Base-by-base conservation (phyloP, 2,888 invertebrate genomes). In the Lasioglossum vierecki region DNA sequence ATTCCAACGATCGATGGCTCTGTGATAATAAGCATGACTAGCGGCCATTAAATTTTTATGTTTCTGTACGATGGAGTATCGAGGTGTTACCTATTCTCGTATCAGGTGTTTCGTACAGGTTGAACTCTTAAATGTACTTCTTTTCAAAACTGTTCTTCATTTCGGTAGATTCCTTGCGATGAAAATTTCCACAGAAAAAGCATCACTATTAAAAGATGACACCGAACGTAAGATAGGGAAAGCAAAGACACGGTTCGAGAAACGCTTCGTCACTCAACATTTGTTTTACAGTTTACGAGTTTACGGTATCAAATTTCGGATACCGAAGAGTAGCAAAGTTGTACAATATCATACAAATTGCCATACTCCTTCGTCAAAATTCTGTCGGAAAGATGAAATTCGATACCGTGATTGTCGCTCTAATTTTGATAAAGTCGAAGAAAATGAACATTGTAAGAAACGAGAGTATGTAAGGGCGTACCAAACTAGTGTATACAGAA, bases 11-110 rank as follows among this genome's bases (percentile, higher is more conserved):
- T 80, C 75, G 70, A 83, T 39, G 77, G 84, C 86, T 90, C 86
- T 89, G 89, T 86, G 85, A 90, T 90, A 89, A 89, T 89, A 79
- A 82, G 82, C 80, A 82, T 80, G 88, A 90, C 85, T 46, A 60
- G 46, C 53, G 53, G 68, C 46, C 5, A 46, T 35, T 70, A 74
- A 73, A 49, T n/a, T 53, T 9, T n/a, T 22, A 9, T 9, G 53
- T 26, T 71, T 84, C 72, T 76, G 53, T 84, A 66, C 35, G n/a
- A 4, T 68, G 35, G 60, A 30, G 18, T 60, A 35, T 13, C 22
- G 35, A 53, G 39, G 39, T 60, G 35, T 77, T 13, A 6, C 0
- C 30, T 63, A 44, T 41, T 57, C 60, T 63, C 30, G 63, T 15
- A 63, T 30, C 63, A 15, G 4, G 30, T 15, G 30, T 83, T 15